These are phyloP conservation scores for Hirtodrosophila duncani DNA, from an alignment of 2,888 invertebrate genomes.

Conservation along the genomic window DNA sequence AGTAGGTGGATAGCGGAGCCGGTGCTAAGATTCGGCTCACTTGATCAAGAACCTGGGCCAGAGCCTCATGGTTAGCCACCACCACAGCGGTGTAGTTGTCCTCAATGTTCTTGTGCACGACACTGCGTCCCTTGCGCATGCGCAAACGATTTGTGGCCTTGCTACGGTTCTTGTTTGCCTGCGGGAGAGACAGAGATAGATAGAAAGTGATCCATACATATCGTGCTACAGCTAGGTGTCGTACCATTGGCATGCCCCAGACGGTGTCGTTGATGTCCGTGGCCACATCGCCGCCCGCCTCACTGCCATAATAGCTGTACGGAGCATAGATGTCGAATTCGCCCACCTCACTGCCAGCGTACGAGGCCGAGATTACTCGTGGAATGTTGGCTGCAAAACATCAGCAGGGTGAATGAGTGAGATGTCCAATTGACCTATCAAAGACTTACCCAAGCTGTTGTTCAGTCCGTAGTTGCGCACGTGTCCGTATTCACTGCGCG, in stretches of 20 bases:
- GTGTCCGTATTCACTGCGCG: conserved; percentile 77
- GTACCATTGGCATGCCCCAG: conserved; percentile 77
- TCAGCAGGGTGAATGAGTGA: neutral
- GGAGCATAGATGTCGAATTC: conserved; percentile 91
- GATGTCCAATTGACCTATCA: neutral
- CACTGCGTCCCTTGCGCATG: conserved; percentile 88
- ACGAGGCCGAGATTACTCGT: conserved; percentile 85
- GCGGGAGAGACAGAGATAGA: neutral
- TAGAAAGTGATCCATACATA: neutral
- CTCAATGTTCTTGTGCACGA: conserved; percentile 90
- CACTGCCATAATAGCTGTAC: conserved; percentile 85
- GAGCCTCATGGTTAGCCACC: conserved; percentile 92
- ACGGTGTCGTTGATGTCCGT: conserved; percentile 77
- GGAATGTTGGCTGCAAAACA: conserved; percentile 75
- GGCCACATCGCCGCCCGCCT: conserved; percentile 79
- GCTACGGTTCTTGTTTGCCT: conserved; percentile 74
- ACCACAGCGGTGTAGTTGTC: conserved; percentile 94
- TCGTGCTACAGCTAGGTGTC: neutral
- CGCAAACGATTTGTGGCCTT: conserved; percentile 83
- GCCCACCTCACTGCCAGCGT: conserved; percentile 88
- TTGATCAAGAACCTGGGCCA: conserved; percentile 92
- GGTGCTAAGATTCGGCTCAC: conserved; percentile 78
- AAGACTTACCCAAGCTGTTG: conserved; percentile 74
- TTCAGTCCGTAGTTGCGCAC: conserved; percentile 74
- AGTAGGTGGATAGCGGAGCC: accelerated